These are phyloP conservation scores for Hyposoter didymator DNA, from an alignment of 2,888 invertebrate species.

Conservation along the genomic window DNA sequence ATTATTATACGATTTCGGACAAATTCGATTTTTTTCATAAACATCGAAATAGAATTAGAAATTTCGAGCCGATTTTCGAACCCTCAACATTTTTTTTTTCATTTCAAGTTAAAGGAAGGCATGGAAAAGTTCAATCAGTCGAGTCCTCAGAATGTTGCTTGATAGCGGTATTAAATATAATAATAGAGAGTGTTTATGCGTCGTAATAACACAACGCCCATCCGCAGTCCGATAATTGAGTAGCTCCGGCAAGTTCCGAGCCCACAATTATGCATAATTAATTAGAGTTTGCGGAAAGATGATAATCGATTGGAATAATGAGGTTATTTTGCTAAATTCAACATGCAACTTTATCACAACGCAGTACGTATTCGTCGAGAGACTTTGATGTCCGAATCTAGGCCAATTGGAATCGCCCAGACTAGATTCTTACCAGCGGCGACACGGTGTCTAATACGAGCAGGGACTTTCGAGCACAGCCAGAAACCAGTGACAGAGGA, in stretches of 20 bases:
- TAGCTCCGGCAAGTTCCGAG: neutral
- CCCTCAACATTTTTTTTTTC: neutral
- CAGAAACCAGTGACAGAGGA: neutral
- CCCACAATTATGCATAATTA: neutral
- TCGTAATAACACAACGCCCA: constrained; percentile 22
- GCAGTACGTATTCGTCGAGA: neutral
- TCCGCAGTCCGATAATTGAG: constrained; percentile 17
- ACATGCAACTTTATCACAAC: neutral
- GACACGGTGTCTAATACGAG: constrained; percentile 38
- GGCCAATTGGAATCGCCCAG: constrained; percentile 38
- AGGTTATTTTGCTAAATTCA: neutral
- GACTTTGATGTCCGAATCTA: constrained; percentile 29
- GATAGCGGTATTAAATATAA: constrained; percentile 35
- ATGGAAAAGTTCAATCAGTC: neutral
- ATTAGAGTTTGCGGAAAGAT: neutral
- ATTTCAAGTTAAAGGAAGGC: neutral
- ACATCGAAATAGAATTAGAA: neutral
- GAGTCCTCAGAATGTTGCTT: constrained; percentile 8
- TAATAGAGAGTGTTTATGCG: constrained; percentile 11
- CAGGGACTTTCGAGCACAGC: constrained; percentile 40
- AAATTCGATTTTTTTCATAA: neutral
- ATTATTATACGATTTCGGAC: no score
- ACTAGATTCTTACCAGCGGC: constrained; percentile 6
- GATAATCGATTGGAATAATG: neutral
- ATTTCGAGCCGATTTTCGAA: neutral